A percentile compares a stretch with the other conserved stretches of the same genome.
Evolutionary conservation across 2,797 vertebrate species (phyloP).

Genomic region (Coluber constrictor): DNA sequence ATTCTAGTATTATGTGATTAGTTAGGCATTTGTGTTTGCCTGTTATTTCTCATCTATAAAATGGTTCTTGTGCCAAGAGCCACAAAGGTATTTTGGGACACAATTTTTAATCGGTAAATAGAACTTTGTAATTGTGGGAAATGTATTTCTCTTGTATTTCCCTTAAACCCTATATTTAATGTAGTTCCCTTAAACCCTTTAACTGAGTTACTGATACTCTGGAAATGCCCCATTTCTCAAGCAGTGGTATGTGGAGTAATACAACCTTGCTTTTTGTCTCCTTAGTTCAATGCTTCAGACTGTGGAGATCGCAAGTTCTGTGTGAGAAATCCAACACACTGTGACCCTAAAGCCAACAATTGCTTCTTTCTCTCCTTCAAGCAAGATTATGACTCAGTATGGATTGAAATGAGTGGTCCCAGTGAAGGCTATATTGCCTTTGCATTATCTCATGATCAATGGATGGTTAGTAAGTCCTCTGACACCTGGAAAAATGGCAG

Average conservation of each 20-base stretch:
- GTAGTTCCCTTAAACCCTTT: not conserved
- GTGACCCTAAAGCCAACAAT: conserved; percentile 71
- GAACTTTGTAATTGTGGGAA: not conserved
- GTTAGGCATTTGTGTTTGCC: not conserved
- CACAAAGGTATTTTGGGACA: not conserved
- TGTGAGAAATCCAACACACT: conserved; percentile 77
- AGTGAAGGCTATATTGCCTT: conserved; percentile 82
- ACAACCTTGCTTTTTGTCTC: conserved; percentile 22
- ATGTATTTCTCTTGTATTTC: not conserved
- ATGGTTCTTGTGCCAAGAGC: not conserved
- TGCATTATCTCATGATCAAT: conserved; percentile 80
- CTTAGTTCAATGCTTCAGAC: conserved; percentile 76
- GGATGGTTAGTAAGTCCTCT: conserved; percentile 81
- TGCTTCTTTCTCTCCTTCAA: conserved; percentile 84
- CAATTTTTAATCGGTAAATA: conserved; percentile 14
- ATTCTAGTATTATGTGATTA: not conserved
- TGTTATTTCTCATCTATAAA: not conserved
- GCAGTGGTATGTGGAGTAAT: not conserved
- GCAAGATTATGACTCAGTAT: conserved; percentile 60
- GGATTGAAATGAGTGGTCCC: conserved; percentile 84
- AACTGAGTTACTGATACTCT: not conserved
- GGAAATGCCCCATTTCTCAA: conserved; percentile 12
- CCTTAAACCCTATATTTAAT: not conserved
- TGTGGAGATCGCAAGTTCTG: conserved; percentile 83
- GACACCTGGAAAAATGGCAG: not conserved